Conservation (phyloP, 2,797 vertebrate species). For the Cygnus olor region DNA sequence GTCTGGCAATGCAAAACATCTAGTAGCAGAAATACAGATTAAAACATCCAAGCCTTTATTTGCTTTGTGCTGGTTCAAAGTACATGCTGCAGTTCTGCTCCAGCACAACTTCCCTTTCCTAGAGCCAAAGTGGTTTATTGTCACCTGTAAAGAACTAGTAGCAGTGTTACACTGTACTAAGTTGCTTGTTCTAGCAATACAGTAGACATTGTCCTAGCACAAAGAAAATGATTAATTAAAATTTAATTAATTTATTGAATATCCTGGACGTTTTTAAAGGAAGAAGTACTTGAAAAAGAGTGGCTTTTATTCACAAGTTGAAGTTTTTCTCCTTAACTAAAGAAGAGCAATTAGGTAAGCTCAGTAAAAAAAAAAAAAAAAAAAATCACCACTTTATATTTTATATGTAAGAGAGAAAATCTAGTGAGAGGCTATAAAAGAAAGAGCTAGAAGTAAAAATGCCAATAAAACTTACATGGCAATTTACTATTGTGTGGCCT, state of each 20-base stretch:
- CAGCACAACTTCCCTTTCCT: background rate
- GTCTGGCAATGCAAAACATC: background rate
- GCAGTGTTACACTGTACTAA: background rate
- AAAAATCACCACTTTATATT: background rate
- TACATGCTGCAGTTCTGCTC: background rate
- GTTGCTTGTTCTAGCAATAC: background rate
- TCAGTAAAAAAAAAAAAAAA: background rate
- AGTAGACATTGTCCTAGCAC: background rate
- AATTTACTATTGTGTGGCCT: background rate
- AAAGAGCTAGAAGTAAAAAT: background rate
- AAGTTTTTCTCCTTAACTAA: background rate
- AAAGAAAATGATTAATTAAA: slow-evolving; percentile 9
- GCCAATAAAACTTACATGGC: background rate
- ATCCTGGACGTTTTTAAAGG: background rate
- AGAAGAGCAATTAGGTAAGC: background rate
- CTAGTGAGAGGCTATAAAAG: background rate
- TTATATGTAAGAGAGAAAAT: background rate
- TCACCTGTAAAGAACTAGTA: background rate
- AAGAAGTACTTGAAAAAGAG: background rate
- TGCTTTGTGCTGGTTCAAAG: background rate
- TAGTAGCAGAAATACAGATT: background rate
- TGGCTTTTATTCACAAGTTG: background rate
- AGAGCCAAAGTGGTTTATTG: background rate
- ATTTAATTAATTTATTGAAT: background rate
- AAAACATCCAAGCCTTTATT: slow-evolving; percentile 23